A percentile compares a stretch with the other conserved stretches of the same genome.
Conservation (phyloP, 2,113 vertebrate species). For the Cnemophilus loriae region DNA sequence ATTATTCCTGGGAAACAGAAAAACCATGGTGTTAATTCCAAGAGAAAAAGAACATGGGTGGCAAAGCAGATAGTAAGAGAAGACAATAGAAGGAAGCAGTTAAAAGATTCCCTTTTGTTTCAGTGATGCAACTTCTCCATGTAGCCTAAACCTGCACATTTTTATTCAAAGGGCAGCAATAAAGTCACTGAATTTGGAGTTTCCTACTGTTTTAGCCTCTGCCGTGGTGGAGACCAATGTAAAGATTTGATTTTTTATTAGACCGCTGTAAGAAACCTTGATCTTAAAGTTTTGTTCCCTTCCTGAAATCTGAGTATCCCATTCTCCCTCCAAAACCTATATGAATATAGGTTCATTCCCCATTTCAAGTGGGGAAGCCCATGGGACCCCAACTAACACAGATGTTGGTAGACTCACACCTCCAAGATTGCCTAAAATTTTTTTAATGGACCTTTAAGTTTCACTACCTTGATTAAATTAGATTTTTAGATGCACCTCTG, state of each 20-base stretch:
- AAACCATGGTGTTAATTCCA: not conserved
- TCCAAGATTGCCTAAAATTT: not conserved
- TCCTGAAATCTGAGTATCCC: not conserved
- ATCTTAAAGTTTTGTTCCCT: not conserved
- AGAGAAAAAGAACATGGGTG: constrained; percentile 34
- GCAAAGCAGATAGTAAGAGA: constrained; percentile 58
- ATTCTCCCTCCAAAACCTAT: not conserved
- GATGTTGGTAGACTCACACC: not conserved
- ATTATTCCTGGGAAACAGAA: constrained; percentile 53
- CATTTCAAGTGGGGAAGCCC: not conserved
- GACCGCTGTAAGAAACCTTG: not conserved
- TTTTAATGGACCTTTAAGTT: not conserved
- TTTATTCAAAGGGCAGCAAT: not conserved
- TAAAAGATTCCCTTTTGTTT: constrained; percentile 55
- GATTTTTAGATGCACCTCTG: not conserved
- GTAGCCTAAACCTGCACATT: not conserved
- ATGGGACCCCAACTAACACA: not conserved
- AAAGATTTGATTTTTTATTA: not conserved
- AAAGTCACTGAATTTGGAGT: not conserved
- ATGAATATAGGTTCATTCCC: not conserved
- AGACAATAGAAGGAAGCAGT: constrained; percentile 67
- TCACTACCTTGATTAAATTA: not conserved
- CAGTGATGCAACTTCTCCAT: not conserved
- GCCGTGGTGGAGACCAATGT: not conserved
- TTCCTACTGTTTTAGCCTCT: not conserved